phyloP scores from a whole-genome alignment of 2,797 vertebrate genomes.

The Dendrocincla tyrannina region DNA sequence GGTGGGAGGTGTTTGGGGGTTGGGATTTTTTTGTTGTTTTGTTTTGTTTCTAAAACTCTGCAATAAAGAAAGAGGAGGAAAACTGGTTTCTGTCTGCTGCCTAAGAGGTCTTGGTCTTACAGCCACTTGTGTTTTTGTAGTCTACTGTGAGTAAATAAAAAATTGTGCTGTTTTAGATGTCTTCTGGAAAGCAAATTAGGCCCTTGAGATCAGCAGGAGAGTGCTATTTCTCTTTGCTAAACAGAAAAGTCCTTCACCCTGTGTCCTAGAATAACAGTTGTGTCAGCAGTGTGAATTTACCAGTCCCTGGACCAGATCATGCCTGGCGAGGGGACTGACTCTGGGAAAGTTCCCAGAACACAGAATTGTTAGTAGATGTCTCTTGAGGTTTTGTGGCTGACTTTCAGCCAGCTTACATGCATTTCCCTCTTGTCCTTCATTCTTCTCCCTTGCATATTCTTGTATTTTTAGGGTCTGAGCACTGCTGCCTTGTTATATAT shows the following conservation, averaged over 20 bases:
- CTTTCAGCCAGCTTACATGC: background rate
- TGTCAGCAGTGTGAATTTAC: background rate
- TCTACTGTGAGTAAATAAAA: background rate
- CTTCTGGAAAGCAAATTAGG: background rate
- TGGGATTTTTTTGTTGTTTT: background rate
- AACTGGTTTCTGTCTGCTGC: background rate
- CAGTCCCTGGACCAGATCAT: background rate
- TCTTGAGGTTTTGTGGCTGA: background rate
- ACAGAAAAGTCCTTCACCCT: background rate
- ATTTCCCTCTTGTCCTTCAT: background rate
- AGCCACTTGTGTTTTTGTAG: background rate
- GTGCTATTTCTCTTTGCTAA: background rate
- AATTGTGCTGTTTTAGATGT: background rate
- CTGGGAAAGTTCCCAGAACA: background rate
- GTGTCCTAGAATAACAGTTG: background rate
- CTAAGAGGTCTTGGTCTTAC: background rate
- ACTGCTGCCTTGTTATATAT: background rate
- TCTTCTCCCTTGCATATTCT: background rate
- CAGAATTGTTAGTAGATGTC: background rate
- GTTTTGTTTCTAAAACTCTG: background rate
- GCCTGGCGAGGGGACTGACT: background rate
- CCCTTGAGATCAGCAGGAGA: background rate
- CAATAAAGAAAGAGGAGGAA: background rate
- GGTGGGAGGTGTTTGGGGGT: background rate
- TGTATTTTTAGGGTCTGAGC: background rate